phyloP scores from a whole-genome alignment of 2,888 invertebrate species.

The Agrotis ipsilon region DNA sequence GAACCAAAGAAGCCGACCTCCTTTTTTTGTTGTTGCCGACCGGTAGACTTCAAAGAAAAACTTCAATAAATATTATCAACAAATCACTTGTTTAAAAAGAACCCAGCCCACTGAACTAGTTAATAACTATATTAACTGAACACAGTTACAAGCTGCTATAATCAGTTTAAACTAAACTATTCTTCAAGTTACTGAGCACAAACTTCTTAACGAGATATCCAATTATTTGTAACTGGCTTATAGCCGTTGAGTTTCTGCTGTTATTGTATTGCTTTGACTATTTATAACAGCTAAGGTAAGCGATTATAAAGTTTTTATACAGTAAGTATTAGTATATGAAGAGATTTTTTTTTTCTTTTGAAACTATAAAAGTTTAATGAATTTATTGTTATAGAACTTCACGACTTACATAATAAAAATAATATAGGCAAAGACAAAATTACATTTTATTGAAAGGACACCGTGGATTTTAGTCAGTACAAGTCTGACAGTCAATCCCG shows the following conservation, averaged over 20 bases:
- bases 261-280: constrained; percentile 1
- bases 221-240: constrained; percentile 51
- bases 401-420: too few species aligned
- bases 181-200: constrained; percentile 36
- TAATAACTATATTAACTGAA: constrained; percentile 22
- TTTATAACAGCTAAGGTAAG: not conserved
- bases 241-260: constrained; percentile 27
- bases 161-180: constrained; percentile 41
- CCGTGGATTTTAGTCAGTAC: too few species aligned
- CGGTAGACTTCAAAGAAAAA: not conserved
- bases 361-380: too few species aligned
- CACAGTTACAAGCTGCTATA: constrained; percentile 23
- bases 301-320: not conserved
- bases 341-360: too few species aligned
- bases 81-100: not conserved
- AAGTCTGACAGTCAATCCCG: too few species aligned
- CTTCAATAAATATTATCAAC: not conserved
- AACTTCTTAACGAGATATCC: constrained; percentile 53
- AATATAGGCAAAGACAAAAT: too few species aligned
- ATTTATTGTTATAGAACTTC: too few species aligned
- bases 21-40: not conserved
- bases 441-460: too few species aligned
- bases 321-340: too few species aligned
- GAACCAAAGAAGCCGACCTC: not conserved
- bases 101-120: constrained; percentile 21